These are phyloP conservation scores for Hippocampus comes DNA, from an alignment of 2,113 vertebrate species.

Conservation along the genomic window DNA sequence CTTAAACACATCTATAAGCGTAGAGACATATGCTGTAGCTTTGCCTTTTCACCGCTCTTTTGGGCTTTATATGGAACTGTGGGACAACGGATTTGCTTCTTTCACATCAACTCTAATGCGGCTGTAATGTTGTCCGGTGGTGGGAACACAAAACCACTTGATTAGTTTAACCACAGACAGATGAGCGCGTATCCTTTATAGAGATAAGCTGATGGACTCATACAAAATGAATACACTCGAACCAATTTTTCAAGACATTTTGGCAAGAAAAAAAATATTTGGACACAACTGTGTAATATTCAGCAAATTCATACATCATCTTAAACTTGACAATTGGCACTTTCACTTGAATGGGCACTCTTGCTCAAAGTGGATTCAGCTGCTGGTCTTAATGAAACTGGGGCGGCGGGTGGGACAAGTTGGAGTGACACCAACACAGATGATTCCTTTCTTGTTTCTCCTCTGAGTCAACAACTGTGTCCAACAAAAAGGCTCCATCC, in stretches of 20 bases:
- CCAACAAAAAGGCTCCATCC: slow-evolving; percentile 22
- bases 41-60: slow-evolving; percentile 10
- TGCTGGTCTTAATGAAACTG: not conserved
- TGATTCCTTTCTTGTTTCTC: slow-evolving; percentile 10
- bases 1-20: not conserved
- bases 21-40: not conserved
- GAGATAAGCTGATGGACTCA: not conserved
- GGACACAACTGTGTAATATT: not conserved
- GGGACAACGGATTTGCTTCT: not conserved
- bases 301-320: too few species aligned
- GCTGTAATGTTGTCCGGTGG: slow-evolving; percentile 2
- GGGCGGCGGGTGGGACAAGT: not conserved
- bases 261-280: not conserved
- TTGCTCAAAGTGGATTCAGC: not conserved
- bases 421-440: slow-evolving; percentile 38
- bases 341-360: not conserved
- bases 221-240: not conserved
- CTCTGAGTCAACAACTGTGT: slow-evolving; percentile 24
- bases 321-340: not conserved
- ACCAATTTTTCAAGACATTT: not conserved
- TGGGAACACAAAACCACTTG: slow-evolving; percentile 27
- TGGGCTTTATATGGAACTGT: slow-evolving; percentile 10
- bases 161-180: slow-evolving; percentile 9
- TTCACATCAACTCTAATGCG: slow-evolving; percentile 26
- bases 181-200: not conserved